Evolutionary conservation across 2,113 vertebrate species (phyloP).

Genomic region (Amphiprion percula): DNA sequence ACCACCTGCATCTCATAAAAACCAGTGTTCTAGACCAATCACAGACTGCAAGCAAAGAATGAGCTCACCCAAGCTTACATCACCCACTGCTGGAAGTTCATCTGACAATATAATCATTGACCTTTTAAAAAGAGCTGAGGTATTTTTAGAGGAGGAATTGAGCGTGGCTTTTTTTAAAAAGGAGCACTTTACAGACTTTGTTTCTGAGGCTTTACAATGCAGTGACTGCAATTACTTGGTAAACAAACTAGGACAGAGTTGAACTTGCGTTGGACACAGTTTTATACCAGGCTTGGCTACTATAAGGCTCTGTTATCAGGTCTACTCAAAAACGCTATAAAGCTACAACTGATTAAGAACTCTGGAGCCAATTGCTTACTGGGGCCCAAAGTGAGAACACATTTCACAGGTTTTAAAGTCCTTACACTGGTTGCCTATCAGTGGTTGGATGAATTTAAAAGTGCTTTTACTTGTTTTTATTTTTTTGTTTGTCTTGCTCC

Average conservation of each 20-base stretch:
- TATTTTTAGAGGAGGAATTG: constrained; percentile 59
- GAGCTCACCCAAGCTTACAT: constrained; percentile 47
- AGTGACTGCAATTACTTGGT: not conserved
- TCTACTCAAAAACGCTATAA: too few species aligned
- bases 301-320: too few species aligned
- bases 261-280: not conserved
- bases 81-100: constrained; percentile 31
- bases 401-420: too few species aligned
- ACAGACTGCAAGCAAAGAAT: constrained; percentile 36
- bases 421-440: too few species aligned
- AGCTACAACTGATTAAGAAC: too few species aligned
- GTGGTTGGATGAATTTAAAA: too few species aligned
- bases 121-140: constrained; percentile 6
- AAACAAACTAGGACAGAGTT: not conserved
- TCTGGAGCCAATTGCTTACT: too few species aligned
- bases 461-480: too few species aligned
- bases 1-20: constrained; percentile 71
- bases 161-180: constrained; percentile 13
- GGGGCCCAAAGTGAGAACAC: too few species aligned
- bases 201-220: constrained; percentile 1
- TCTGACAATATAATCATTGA: constrained; percentile 47
- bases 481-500: too few species aligned
- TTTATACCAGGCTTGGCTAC: too few species aligned
- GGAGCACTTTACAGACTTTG: constrained; percentile 6
- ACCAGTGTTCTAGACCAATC: constrained; percentile 33